phyloP scores from a whole-genome alignment of 2,797 vertebrate genomes.

The Myotis planiceps region DNA sequence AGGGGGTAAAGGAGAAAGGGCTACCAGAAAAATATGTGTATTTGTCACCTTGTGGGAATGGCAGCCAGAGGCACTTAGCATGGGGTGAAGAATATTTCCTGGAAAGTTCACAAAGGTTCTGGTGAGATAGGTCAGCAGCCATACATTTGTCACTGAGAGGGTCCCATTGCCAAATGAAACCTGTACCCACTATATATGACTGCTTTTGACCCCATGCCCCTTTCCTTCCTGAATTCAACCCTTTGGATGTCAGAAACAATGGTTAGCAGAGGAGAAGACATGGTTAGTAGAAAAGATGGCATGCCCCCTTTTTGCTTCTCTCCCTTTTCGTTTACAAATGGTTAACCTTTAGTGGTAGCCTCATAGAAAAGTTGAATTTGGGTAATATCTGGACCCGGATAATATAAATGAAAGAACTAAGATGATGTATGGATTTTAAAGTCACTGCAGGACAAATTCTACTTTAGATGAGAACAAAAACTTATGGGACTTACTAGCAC shows the following conservation, averaged over 20 bases:
- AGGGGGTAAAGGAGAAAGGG: background rate
- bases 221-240: background rate
- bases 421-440: background rate
- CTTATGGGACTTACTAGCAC: background rate
- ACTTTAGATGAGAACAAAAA: conserved; percentile 43
- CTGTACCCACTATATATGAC: background rate
- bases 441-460: background rate
- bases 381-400: background rate
- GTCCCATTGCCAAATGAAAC: background rate
- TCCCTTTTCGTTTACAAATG: background rate
- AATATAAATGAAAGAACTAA: conserved; percentile 32
- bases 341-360: background rate
- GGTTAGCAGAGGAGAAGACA: background rate
- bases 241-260: background rate
- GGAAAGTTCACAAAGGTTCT: background rate
- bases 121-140: background rate
- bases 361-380: background rate
- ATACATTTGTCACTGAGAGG: background rate
- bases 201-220: background rate
- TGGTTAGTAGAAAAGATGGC: background rate
- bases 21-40: background rate
- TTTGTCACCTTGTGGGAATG: background rate
- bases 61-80: background rate
- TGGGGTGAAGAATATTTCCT: background rate
- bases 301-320: background rate